phyloP scores from a whole-genome alignment of 53 echinoderm and acorn worm genomes.

The Henricia sp. region DNA sequence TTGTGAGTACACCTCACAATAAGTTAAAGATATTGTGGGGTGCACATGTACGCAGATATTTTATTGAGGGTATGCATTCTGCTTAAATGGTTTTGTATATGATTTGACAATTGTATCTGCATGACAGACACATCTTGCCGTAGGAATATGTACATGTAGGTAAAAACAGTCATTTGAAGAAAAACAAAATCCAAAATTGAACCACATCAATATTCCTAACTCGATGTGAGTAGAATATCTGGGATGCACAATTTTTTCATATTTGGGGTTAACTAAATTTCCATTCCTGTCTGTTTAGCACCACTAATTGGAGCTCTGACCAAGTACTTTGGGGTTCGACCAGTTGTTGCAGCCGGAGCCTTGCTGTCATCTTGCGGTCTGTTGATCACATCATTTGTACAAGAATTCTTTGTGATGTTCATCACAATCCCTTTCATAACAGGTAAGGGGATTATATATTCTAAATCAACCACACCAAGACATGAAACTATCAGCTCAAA shows the following conservation, averaged over 20 bases:
- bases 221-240: too few relatives aligned
- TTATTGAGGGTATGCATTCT: too few relatives aligned
- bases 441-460: constrained; percentile 26
- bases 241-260: neutral
- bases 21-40: too few relatives aligned
- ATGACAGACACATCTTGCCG: too few relatives aligned
- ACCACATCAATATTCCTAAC: too few relatives aligned
- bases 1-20: too few relatives aligned
- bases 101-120: too few relatives aligned
- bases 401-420: constrained; percentile 58
- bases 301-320: constrained; percentile 67
- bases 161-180: too few relatives aligned
- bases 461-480: neutral
- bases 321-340: constrained; percentile 63
- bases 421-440: constrained; percentile 72
- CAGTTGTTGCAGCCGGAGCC: constrained; percentile 57
- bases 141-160: too few relatives aligned
- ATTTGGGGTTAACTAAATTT: neutral
- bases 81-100: too few relatives aligned
- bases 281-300: constrained; percentile 26
- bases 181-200: too few relatives aligned
- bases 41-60: too few relatives aligned
- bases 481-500: neutral
- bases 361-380: constrained; percentile 64
- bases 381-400: constrained; percentile 56